phyloP scores from a whole-genome alignment of 2,113 vertebrate species.

The Hiodon tergisus region DNA sequence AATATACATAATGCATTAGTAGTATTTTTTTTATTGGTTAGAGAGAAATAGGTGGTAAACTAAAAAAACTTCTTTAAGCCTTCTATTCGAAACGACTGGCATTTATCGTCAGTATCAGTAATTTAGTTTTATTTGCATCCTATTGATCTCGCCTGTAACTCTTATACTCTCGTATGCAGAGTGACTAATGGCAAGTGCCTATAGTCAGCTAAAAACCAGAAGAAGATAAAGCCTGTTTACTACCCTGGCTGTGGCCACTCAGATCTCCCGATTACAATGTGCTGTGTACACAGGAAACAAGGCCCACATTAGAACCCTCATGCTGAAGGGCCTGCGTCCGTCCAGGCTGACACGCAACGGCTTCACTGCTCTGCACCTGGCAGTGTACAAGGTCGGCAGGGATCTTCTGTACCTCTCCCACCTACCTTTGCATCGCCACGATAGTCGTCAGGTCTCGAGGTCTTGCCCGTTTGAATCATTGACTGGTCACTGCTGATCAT shows the following conservation, averaged over 20 bases:
- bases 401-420: too few relatives aligned
- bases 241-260: neutral
- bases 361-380: slow-evolving; percentile 87
- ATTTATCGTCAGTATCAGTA: too few relatives aligned
- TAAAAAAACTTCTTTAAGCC: too few relatives aligned
- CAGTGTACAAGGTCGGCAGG: slow-evolving; percentile 76
- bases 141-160: too few relatives aligned
- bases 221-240: neutral
- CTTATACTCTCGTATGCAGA: too few relatives aligned
- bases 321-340: slow-evolving; percentile 86
- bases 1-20: neutral
- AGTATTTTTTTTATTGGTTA: slow-evolving; percentile 2
- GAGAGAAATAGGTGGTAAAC: neutral
- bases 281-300: slow-evolving; percentile 69
- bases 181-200: too few relatives aligned
- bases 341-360: slow-evolving; percentile 84
- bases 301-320: slow-evolving; percentile 75
- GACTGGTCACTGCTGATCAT: too few relatives aligned
- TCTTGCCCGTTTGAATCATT: too few relatives aligned
- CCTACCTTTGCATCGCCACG: neutral
- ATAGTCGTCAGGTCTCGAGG: too few relatives aligned
- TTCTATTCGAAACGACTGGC: too few relatives aligned
- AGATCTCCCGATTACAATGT: neutral
- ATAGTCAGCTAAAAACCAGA: too few relatives aligned
- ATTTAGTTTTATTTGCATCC: too few relatives aligned